Evolutionary conservation across 2,888 invertebrate species (phyloP), one percentile per base, ranked within the genome.

Genomic region (Callinectes sapidus): DNA sequence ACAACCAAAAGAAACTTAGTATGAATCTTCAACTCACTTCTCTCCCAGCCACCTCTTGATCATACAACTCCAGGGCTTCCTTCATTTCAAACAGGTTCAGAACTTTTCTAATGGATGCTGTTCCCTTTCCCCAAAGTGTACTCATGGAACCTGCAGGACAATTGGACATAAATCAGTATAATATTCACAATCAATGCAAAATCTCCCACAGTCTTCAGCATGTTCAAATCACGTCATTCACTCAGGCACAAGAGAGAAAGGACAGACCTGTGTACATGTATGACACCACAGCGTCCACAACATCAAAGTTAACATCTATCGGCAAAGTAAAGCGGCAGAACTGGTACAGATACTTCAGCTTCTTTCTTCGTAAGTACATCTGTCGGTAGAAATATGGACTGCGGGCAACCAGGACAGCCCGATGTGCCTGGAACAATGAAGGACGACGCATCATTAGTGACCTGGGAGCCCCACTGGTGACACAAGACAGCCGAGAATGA

Each of bases 371-470:
- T 42, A 94, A 66, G 77, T 94, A 94, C 92, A 94, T 90, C 87
- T 94, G 93, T 48, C 94, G 89, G 89, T 94, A 94, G 81, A 94
- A 94, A 91, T 93, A 94, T 8, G 94, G 92, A 87, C 94, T 94
- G 13, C 94, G 89, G 23, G 94, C 94, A 35, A 94, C 94, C 32
- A 94, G 89, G 39, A 94, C 92, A 86, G 94, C 89, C n/a, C 94
- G 92, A 54, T 94, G 94, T 8, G 94, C 94, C 94, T 94, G 91
- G 48, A 91, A 61, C 61, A 61, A 61, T 61, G 18, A 61, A 61
- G 13, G 18, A 61, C 18, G 13, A 61, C 18, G 23, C 18, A 61
- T 0, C 3, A 18, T 61, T 61, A 61, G 23, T 61, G 13, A 23
- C 23, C 2, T 16, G 23, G 16, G 23, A 23, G 10, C 48, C 3